Evolutionary conservation across 1,140 invertebrate species (phyloP).

Genomic region (Trichonephila inaurata): DNA sequence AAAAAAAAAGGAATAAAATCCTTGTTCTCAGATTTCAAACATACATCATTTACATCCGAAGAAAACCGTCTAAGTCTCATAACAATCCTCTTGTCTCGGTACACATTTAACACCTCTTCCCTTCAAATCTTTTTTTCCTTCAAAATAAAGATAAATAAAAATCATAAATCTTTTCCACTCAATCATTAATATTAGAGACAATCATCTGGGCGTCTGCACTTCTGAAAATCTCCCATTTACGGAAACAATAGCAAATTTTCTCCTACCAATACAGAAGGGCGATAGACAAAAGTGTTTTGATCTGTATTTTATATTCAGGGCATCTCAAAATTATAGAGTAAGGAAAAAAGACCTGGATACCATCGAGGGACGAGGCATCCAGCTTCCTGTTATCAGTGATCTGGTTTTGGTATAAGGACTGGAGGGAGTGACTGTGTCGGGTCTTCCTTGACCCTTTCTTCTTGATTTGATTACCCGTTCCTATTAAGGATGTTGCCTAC

Average conservation of each 20-base stretch:
- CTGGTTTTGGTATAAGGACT: slow-evolving; percentile 9
- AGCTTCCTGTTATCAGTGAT: not conserved
- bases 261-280: not conserved
- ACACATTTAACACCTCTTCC: not conserved
- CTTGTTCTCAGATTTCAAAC: not conserved
- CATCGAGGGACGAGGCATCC: not conserved
- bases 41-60: not conserved
- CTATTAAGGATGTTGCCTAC: slow-evolving; percentile 28
- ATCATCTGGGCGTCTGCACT: not conserved
- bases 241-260: not conserved
- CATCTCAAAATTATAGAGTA: not conserved
- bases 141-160: not conserved
- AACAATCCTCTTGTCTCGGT: not conserved
- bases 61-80: not conserved
- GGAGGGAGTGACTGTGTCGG: slow-evolving; percentile 2
- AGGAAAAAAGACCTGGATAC: not conserved
- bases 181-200: not conserved
- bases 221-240: not conserved
- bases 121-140: not conserved
- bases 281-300: slow-evolving; percentile 25
- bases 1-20: not conserved
- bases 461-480: slow-evolving; percentile 21
- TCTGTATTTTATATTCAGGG: not conserved
- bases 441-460: not conserved
- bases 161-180: not conserved